phyloP scores from a whole-genome alignment of 2,797 vertebrate genomes.

The Prunella strophiata region DNA sequence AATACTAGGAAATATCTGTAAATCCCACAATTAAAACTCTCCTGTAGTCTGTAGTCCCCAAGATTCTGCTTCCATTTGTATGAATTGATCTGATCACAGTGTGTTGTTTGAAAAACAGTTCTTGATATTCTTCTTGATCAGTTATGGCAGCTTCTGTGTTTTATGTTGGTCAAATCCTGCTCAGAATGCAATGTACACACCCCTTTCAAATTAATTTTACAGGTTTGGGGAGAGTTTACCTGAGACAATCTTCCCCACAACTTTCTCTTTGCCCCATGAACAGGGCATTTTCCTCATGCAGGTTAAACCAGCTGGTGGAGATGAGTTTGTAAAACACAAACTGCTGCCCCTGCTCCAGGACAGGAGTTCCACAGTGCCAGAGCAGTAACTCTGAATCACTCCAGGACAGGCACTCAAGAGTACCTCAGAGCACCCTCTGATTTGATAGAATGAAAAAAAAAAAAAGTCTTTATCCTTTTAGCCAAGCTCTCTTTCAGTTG shows the following conservation, averaged over 20 bases:
- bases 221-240: not conserved
- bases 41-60: not conserved
- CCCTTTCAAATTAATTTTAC: not conserved
- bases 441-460: not conserved
- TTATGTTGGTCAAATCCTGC: not conserved
- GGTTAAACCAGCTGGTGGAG: not conserved
- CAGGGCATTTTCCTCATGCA: not conserved
- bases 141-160: not conserved
- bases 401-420: not conserved
- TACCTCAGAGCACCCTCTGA: not conserved
- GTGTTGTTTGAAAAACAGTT: not conserved
- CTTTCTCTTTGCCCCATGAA: not conserved
- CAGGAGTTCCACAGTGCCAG: not conserved
- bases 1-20: not conserved
- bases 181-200: not conserved
- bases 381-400: not conserved
- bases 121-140: not conserved
- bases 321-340: not conserved
- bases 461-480: not conserved
- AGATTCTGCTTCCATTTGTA: not conserved
- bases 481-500: not conserved
- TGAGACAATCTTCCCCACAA: not conserved
- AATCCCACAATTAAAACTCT: not conserved
- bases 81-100: not conserved
- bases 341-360: not conserved